These are phyloP conservation scores for Aphaenogaster rudis DNA, from an alignment of 1,140 invertebrate genomes.

Conservation along the genomic window DNA sequence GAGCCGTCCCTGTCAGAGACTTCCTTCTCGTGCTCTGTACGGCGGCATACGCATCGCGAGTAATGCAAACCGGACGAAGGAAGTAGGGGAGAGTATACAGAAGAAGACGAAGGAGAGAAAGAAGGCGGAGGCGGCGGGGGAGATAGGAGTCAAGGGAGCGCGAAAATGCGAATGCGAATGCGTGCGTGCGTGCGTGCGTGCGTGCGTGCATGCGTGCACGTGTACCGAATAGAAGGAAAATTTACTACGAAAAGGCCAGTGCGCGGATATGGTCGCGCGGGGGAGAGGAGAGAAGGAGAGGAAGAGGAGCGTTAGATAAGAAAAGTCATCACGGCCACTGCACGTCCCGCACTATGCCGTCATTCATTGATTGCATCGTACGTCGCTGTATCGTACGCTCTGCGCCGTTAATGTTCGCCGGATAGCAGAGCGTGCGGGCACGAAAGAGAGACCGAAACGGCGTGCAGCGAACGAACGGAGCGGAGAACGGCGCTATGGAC, in stretches of 20 bases:
- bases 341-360: conserved; percentile 77
- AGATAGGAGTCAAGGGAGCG: conserved; percentile 32
- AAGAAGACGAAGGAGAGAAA: conserved; percentile 43
- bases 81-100: conserved; percentile 52
- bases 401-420: conserved; percentile 70
- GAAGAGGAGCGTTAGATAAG: conserved; percentile 72
- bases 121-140: conserved; percentile 15
- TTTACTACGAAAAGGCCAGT: conserved; percentile 1
- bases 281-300: conserved; percentile 14
- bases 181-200: conserved; percentile 2
- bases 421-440: conserved; percentile 43
- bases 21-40: conserved; percentile 50
- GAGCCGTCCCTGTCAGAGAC: not conserved
- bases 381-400: conserved; percentile 73
- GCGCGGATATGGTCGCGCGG: not conserved
- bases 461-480: not conserved
- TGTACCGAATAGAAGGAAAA: not conserved
- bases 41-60: conserved; percentile 76
- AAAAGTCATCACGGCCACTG: conserved; percentile 83
- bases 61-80: conserved; percentile 77
- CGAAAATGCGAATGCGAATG: conserved; percentile 24
- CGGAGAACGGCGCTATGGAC: conserved; percentile 2
- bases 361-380: conserved; percentile 83
- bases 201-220: conserved; percentile 6
- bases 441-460: conserved; percentile 43